phyloP scores from a whole-genome alignment of 2,113 vertebrate species.

The Hydrochoerus hydrochaeris region DNA sequence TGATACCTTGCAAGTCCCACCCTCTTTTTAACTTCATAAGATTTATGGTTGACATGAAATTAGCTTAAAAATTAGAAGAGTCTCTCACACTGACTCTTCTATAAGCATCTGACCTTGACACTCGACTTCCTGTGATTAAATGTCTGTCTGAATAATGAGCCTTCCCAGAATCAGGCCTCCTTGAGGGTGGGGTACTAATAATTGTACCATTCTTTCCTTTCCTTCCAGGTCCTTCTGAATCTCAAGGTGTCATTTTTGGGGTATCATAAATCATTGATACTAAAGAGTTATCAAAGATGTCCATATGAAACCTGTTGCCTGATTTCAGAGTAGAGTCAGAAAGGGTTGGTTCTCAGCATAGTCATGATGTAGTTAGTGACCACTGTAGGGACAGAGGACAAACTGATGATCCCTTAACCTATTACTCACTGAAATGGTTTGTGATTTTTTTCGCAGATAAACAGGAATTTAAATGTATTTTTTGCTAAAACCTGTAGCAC shows the following conservation, averaged over 20 bases:
- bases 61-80: slow-evolving; percentile 40
- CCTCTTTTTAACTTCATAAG: slow-evolving; percentile 40
- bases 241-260: slow-evolving; percentile 5
- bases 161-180: neutral
- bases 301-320: no score
- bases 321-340: neutral
- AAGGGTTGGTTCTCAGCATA: neutral
- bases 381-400: neutral
- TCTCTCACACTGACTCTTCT: slow-evolving; percentile 23
- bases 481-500: neutral
- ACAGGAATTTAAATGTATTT: neutral
- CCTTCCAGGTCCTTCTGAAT: neutral
- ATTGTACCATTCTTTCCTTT: neutral
- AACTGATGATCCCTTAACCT: neutral
- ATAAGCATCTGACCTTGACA: slow-evolving; percentile 44
- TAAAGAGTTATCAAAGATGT: neutral
- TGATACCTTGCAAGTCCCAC: neutral
- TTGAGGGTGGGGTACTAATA: neutral
- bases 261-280: neutral
- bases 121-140: slow-evolving; percentile 36
- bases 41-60: slow-evolving; percentile 46
- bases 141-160: slow-evolving; percentile 67
- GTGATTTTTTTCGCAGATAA: neutral
- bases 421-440: neutral
- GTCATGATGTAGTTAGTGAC: neutral